phyloP scores from a whole-genome alignment of 2,797 vertebrate genomes.

The Pteronotus mesoamericanus region DNA sequence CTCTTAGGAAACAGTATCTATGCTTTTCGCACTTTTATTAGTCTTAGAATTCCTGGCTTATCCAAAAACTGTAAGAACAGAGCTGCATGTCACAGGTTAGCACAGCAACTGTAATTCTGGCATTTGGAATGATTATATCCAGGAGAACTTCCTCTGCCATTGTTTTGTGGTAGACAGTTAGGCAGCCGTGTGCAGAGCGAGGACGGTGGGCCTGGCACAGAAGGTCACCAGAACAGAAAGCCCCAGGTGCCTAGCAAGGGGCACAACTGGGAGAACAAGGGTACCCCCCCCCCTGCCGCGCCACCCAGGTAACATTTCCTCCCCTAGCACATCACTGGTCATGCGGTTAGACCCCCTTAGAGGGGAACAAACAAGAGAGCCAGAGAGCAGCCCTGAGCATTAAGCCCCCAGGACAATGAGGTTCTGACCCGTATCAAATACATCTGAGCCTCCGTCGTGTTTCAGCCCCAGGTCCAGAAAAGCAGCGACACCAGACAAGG shows the following conservation, averaged over 20 bases:
- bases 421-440: too few relatives aligned
- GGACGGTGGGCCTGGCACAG: background rate
- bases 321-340: background rate
- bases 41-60: conserved; percentile 44
- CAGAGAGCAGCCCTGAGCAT: background rate
- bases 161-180: background rate
- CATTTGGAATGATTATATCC: conserved; percentile 9
- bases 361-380: background rate
- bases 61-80: background rate
- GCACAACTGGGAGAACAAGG: background rate
- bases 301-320: background rate
- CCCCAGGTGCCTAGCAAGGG: too few relatives aligned
- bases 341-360: background rate
- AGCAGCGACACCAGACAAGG: too few relatives aligned
- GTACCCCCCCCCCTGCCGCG: too few relatives aligned
- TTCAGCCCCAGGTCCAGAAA: too few relatives aligned
- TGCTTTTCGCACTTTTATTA: conserved; percentile 23
- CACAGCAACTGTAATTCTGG: conserved; percentile 41
- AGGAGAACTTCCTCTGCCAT: conserved; percentile 7
- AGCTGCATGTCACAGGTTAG: conserved; percentile 43
- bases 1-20: background rate
- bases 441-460: too few relatives aligned
- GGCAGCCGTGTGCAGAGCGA: too few relatives aligned
- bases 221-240: background rate
- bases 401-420: background rate